Conservation (phyloP, 2,797 vertebrate genomes). For the Sciaenops ocellatus region DNA sequence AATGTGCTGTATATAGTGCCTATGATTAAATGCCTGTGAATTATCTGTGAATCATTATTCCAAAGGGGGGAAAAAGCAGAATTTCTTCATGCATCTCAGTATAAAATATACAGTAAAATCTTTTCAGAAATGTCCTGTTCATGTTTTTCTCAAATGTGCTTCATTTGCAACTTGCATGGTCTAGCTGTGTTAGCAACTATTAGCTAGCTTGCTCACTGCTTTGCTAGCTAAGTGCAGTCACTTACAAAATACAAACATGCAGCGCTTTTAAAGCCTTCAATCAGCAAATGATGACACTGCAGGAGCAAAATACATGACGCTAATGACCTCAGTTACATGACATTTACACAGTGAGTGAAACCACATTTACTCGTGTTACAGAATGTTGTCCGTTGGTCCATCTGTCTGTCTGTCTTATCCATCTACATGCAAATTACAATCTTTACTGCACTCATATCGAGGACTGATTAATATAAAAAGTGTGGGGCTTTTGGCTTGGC, state of each 20-base stretch:
- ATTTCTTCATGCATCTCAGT: not conserved
- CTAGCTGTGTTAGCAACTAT: conserved; percentile 59
- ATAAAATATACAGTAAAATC: not conserved
- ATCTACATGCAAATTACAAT: conserved; percentile 1
- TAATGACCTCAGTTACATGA: conserved; percentile 23
- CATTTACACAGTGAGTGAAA: conserved; percentile 17
- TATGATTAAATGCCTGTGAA: not conserved
- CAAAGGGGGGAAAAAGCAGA: not conserved
- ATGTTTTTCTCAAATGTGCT: conserved; percentile 43
- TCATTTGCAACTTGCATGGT: conserved; percentile 37
- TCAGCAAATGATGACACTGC: conserved; percentile 59
- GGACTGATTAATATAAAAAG: conserved; percentile 10
- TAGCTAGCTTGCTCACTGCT: conserved; percentile 38
- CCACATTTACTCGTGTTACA: not conserved
- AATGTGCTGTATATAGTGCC: not conserved
- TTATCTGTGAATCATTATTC: not conserved
- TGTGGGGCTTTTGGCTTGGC: conserved; percentile 46
- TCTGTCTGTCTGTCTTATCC: not conserved
- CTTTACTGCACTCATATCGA: conserved; percentile 22
- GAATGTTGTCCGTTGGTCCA: not conserved
- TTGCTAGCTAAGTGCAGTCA: conserved; percentile 46
- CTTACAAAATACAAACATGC: conserved; percentile 57
- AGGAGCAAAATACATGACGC: conserved; percentile 37
- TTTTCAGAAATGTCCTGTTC: conserved; percentile 19
- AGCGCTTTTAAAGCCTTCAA: conserved; percentile 49